Evolutionary conservation across 2,888 invertebrate genomes (phyloP).

Genomic region (Dexiosoma caninum): DNA sequence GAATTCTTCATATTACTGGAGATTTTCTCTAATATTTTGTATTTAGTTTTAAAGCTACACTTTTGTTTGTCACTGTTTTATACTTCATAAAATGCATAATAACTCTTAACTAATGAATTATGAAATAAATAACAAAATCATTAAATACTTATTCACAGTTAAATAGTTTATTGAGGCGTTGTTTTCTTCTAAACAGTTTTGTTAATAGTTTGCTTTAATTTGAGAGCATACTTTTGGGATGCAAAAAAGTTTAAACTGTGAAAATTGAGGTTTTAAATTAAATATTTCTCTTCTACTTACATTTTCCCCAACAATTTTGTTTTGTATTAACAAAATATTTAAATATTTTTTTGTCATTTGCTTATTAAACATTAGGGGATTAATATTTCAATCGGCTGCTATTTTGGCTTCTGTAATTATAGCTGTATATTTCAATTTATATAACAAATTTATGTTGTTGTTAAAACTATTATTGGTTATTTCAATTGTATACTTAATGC

Average conservation of each 20-base stretch:
- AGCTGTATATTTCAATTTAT: neutral
- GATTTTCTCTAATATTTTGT: too few species aligned
- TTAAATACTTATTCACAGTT: neutral
- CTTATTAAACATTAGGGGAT: neutral
- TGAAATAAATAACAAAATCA: neutral
- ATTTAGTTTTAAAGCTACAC: conserved; percentile 35
- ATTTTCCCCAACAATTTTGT: too few species aligned
- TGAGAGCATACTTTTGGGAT: neutral
- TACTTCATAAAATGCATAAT: neutral
- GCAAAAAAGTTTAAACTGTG: neutral
- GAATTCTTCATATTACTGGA: too few species aligned
- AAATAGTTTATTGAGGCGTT: too few species aligned
- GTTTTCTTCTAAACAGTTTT: too few species aligned
- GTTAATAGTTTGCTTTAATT: neutral
- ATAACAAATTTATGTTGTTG: neutral
- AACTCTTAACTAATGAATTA: neutral
- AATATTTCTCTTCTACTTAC: too few species aligned
- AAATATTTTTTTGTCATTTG: neutral
- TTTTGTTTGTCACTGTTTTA: conserved; percentile 25
- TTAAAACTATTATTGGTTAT: neutral
- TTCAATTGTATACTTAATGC: too few species aligned
- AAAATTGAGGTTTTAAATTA: too few species aligned
- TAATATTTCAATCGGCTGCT: neutral
- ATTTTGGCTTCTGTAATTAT: too few species aligned
- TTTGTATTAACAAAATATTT: neutral